Evolutionary conservation across 2,797 vertebrate species (phyloP), one percentile per base, ranked within the genome.

Genomic region (Helicolenus hilgendorfi): DNA sequence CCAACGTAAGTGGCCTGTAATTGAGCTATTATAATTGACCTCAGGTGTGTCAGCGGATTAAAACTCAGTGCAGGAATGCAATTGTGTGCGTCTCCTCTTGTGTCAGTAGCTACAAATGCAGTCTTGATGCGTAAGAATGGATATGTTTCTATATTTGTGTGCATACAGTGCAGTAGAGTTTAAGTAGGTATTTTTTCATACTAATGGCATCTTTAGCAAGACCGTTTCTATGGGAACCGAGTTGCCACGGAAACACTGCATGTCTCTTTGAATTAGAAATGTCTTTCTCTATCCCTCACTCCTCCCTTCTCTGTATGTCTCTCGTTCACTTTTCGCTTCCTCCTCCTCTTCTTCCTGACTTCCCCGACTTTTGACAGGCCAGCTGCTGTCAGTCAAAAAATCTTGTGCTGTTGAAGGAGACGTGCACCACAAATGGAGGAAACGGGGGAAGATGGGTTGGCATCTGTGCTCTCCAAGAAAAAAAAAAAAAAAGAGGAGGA

Each of bases 191-290:
- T 96, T 97, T 96, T 58, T 95, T 96, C 92, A 96, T 96, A 96
- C 94, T 97, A 97, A 97, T 97, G 96, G 97, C 96, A 97, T 98
- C 97, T 97, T 97, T 97, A 97, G 95, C 94, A 94, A 90, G 94
- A 95, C 87, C 79, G 96, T 98, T 97, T 96, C 97, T 91, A 97
- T 97, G 97, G 97, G 89, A 96, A 98, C 98, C 96, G 96, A 91
- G 98, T 99, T 99, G 97, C 98, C 97, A 99, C 97, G 98, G 98
- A 97, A 98, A 99, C 98, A 96, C 98, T 97, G 96, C 96, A 97
- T 95, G 97, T 98, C 98, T 98, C 96, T 98, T 98, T 98, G 98
- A 99, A 98, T 99, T 98, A 98, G 98, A 98, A 98, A 98, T 98
- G 97, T 97, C 98, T 98, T 96, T 88, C 93, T 94, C 96, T 79